Base-by-base conservation (phyloP, 2,888 invertebrate genomes). In the Hedya salicella region DNA sequence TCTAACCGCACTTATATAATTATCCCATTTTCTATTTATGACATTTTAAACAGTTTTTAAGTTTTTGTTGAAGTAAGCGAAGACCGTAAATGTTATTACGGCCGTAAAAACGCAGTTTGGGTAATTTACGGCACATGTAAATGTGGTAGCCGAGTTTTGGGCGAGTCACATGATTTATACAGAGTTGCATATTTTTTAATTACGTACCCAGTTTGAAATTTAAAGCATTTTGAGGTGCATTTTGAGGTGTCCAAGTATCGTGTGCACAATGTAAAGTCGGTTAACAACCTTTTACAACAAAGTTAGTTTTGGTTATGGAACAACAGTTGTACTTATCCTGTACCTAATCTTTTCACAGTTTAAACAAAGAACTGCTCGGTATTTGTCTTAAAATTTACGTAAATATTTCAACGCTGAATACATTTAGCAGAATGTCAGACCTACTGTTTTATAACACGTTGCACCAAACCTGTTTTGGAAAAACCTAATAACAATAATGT, bases 51-150 rank as follows among this genome's bases (percentile, higher is more conserved):
- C 85, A 87, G 87, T 88, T 89, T 86, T 85, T 80, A 85, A 85
- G 82, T 87, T 89, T 89, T 88, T 87, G 86, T 89, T 85, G 84
- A 86, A 89, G 87, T 86, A 87, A 88, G 83, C 85, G 83, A 83
- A 78, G 79, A 78, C 81, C 85, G 83, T 91, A 88, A 91, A 90
- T 84, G 87, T 89, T 89, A 85, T 85, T 87, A 80, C 79, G 82
- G 87, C 81, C 78, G 84, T 91, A 91, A 91, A 91, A 89, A 84
- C 78, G 86, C 84, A 87, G 85, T 91, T 88, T 87, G 77, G 75
- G 76, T 87, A 90, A 91, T 91, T 91, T 91, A 91, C 88, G 73
- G 83, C 78, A 73, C 80, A 84, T 87, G 84, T 89, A 82, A 86
- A 88, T 79, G 82, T 74, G 76, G 81, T 82, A 86, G 84, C 81